Evolutionary conservation across 2,113 vertebrate genomes (phyloP), one percentile per base, ranked within the genome.

Genomic region (Spea bombifrons): DNA sequence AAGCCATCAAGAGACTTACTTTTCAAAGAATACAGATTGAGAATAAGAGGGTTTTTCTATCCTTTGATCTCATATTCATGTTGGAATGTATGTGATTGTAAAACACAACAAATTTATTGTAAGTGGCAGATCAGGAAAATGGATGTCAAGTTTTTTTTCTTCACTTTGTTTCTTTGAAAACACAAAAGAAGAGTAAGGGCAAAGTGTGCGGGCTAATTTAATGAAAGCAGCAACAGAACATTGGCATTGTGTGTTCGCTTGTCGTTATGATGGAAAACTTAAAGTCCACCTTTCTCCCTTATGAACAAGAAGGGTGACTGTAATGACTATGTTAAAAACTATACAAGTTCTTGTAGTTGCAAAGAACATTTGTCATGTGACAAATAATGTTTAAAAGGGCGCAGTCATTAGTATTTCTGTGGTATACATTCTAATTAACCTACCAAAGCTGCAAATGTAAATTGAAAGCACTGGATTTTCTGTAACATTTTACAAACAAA

Each of bases 171-270:
- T 77, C 71, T 85, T 84, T 85, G 80, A 82, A 88, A 83, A 48
- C 67, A 17, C 47, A 16, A 75, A 67, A 81, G 74, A 57, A 30
- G 81, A 81, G 17, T 15, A 86, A 86, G 7, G 46, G 13, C 59
- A 84, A 50, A 78, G 71, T 79, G 83, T 76, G 72, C 80, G 66
- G 73, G 52, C 45, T 83, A 87, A 89, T 78, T 89, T 88, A 88
- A 84, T 88, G 80, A 86, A 90, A 84, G 50, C 67, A 15, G 72
- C 76, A 4, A 75, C 57, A 75, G 72, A 82, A 82, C 52, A 83
- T 86, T 84, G 85, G 9, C 82, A 80, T 82, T 84, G 46, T 84
- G 68, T 79, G 73, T 52, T 82, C 9, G 64, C 66, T n/a, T 81
- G 82, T 85, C 70, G 73, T 86, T 87, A 89, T 52, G 30, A 75